A percentile compares a stretch with the other conserved stretches of the same genome.
phyloP scores from a whole-genome alignment of 53 echinoderm and acorn worm genomes.

The Apostichopus leukothele region DNA sequence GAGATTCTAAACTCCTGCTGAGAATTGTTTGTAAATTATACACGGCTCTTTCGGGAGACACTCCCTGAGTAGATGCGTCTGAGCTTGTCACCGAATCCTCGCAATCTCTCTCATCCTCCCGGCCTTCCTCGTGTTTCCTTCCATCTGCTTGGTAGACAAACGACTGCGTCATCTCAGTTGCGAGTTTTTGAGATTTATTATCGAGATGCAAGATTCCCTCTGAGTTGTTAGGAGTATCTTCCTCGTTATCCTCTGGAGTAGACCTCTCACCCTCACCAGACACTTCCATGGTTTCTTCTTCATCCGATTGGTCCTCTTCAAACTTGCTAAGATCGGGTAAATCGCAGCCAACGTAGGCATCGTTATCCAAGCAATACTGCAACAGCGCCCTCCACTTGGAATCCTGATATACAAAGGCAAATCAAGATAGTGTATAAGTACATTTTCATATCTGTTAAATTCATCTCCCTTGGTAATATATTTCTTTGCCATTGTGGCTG shows the following conservation, averaged over 20 bases:
- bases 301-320: slow-evolving; percentile 28
- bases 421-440: too few species aligned
- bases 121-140: background rate
- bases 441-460: too few species aligned
- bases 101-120: background rate
- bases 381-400: slow-evolving; percentile 76
- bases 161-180: background rate
- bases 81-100: background rate
- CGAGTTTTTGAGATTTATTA: background rate
- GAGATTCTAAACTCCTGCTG: background rate
- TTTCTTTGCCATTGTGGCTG: background rate
- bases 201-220: background rate
- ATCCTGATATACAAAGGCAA: slow-evolving; percentile 45
- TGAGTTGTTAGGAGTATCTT: background rate
- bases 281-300: background rate
- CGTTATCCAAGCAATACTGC: slow-evolving; percentile 64
- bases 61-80: background rate
- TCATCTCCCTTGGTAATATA: background rate
- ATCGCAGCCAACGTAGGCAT: slow-evolving; percentile 89
- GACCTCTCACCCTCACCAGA: background rate
- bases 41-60: background rate
- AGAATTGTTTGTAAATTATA: background rate
- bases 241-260: background rate
- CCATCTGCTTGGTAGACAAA: background rate
- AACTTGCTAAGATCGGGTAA: slow-evolving; percentile 57